Base-by-base conservation (phyloP, 1,140 invertebrate genomes). In the Araneus ventricosus region DNA sequence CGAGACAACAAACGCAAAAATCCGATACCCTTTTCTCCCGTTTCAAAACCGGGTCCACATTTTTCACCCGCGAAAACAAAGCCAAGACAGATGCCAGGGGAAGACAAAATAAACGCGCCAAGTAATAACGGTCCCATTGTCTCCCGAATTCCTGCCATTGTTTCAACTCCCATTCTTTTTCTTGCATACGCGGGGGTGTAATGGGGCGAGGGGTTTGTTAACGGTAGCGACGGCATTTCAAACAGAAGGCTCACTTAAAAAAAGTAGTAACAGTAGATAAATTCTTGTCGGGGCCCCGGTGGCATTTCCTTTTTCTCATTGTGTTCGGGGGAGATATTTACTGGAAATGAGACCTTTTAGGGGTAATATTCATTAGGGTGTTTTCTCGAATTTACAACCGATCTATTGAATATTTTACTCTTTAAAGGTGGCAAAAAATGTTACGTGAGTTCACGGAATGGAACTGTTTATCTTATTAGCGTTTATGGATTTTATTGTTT, bases 101-200 rank as follows among this genome's bases (percentile, higher is more conserved):
- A 82, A 37, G 41, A 82, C 34, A 82, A 82, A 45, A 27, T 41
- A 82, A 34, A 82, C 79, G 41, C 34, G 41, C 37, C 41, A 82
- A 45, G 79, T 45, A 82, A 86, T 86, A 86, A 86, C 84, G 84
- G 34, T 57, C 52, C 84, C 84, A 57, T 86, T 86, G 84, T 86
- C 84, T 86, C 20, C 37, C 30, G 52, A 61, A 86, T 86, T 86
- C 84, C 84, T 34, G 79, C 27, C 84, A 86, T 86, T 86, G 84
- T 86, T 86, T 86, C 84, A 27, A 8, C 63, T n/a, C 63, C 27
- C 63, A 20, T 80, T 80, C 79, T 41, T 67, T 67, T 67, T 80
- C 79, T 37, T 80, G 39, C 79, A 41, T 80, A 80, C 30, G 37
- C 39, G 79, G 27, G 79, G 22, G 34, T 52, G 79, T 80, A 80